phyloP scores from a whole-genome alignment of 92 coral and sea anemone species.

The Umimayanthus kanabou region DNA sequence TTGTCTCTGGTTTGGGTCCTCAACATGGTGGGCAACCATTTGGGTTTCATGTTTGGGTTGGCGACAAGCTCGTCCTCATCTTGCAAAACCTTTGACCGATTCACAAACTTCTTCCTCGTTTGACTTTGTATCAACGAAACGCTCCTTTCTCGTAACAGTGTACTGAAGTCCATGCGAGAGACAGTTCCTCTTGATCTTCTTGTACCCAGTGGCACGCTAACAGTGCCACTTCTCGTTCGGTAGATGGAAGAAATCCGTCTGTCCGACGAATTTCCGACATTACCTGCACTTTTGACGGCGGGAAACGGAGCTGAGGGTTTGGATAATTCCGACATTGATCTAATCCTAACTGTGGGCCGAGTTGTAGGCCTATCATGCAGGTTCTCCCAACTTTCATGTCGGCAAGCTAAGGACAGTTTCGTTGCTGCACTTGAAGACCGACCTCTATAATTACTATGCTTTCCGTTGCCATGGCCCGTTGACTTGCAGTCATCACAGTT shows the following conservation, averaged over 20 bases:
- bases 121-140: neutral
- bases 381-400: neutral
- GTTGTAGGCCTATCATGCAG: neutral
- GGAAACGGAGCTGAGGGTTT: constrained; percentile 15
- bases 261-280: neutral
- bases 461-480: neutral
- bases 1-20: constrained; percentile 21
- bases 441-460: neutral
- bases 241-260: neutral
- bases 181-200: neutral
- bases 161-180: neutral
- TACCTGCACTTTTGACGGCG: constrained; percentile 1
- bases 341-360: neutral
- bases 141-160: neutral
- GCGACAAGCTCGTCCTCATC: constrained; percentile 35
- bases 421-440: neutral
- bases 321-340: constrained; percentile 17
- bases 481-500: neutral
- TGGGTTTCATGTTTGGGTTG: constrained; percentile 28
- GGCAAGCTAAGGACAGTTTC: neutral
- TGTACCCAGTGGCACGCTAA: neutral
- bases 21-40: constrained; percentile 33
- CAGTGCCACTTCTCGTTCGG: constrained; percentile 1
- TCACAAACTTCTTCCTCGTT: neutral
- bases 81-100: constrained; percentile 24